Conservation (phyloP, 2,888 invertebrate genomes). For the Drosophila mimica region DNA sequence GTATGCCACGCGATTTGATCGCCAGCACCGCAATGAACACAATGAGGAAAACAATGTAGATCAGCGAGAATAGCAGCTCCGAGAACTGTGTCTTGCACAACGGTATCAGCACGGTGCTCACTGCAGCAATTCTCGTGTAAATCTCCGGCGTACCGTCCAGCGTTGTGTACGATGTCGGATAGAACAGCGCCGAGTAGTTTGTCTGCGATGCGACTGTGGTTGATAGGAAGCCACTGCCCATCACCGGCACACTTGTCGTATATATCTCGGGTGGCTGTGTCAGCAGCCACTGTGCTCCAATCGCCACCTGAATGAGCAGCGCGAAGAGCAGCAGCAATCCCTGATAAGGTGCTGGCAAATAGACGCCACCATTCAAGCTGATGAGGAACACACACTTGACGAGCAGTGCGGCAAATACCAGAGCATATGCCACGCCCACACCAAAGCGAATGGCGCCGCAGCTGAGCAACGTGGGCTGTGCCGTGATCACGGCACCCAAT, state of each 20-base stretch:
- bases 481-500: conserved; percentile 91
- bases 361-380: conserved; percentile 95
- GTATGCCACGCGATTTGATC: conserved; percentile 93
- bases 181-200: conserved; percentile 76
- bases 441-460: conserved; percentile 93
- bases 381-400: conserved; percentile 97
- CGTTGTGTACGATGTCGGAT: conserved; percentile 70
- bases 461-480: conserved; percentile 91
- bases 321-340: conserved; percentile 95
- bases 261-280: conserved; percentile 90
- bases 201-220: conserved; percentile 76
- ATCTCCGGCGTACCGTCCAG: conserved; percentile 75
- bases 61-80: conserved; percentile 91
- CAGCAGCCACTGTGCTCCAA: conserved; percentile 93
- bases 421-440: conserved; percentile 92
- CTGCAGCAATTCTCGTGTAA: conserved; percentile 80
- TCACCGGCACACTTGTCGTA: conserved; percentile 84
- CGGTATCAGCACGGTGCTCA: conserved; percentile 84
- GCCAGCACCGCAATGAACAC: conserved; percentile 94
- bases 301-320: conserved; percentile 94
- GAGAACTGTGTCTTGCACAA: conserved; percentile 89
- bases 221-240: conserved; percentile 73
- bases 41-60: conserved; percentile 94
- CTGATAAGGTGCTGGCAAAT: conserved; percentile 96
- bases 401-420: conserved; percentile 95